phyloP scores from a whole-genome alignment of 2,888 invertebrate genomes.

The Orchesella flavescens region DNA sequence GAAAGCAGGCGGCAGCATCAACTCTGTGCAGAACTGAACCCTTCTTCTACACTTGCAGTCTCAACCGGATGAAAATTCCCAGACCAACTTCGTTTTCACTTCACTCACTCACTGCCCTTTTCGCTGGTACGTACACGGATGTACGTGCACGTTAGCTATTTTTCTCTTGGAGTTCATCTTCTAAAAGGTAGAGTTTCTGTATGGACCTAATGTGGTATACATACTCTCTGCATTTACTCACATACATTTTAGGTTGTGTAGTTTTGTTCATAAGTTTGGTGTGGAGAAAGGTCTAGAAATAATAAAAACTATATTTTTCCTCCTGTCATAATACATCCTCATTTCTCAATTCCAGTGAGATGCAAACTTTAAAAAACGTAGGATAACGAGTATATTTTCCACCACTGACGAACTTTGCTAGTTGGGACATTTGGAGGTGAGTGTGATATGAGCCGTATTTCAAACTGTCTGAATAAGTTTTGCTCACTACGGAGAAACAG shows the following conservation, averaged over 20 bases:
- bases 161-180: not conserved
- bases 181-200: too few relatives aligned
- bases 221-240: too few relatives aligned
- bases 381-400: not conserved
- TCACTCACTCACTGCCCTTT: slow-evolving; percentile 54
- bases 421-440: not conserved
- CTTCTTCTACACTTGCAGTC: slow-evolving; percentile 17
- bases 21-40: not conserved
- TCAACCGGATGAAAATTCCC: slow-evolving; percentile 56
- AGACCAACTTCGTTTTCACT: slow-evolving; percentile 39
- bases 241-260: not conserved
- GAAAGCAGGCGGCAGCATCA: not conserved
- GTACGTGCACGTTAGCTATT: slow-evolving; percentile 22
- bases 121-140: slow-evolving; percentile 28
- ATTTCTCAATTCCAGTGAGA: slow-evolving; percentile 39
- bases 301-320: slow-evolving; percentile 2
- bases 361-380: slow-evolving; percentile 23
- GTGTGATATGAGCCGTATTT: not conserved
- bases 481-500: not conserved
- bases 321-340: slow-evolving; percentile 52
- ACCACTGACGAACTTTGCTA: not conserved
- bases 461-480: slow-evolving; percentile 41
- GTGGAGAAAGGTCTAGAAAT: too few relatives aligned
- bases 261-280: too few relatives aligned
- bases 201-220: too few relatives aligned